phyloP scores from a whole-genome alignment of 2,888 invertebrate species.

The Caenorhabditis sulstoni region DNA sequence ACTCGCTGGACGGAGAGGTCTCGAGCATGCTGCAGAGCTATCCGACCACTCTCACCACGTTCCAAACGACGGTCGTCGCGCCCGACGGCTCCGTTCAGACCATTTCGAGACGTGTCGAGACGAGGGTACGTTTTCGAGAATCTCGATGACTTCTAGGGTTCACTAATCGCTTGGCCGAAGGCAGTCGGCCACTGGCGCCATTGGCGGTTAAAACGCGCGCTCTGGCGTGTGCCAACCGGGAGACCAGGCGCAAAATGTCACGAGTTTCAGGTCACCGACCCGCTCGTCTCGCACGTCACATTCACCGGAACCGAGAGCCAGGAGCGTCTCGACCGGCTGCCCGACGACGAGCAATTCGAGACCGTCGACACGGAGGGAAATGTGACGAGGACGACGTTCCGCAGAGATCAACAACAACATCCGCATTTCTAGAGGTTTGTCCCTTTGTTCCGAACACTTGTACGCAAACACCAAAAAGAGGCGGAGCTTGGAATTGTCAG shows the following conservation, averaged over 20 bases:
- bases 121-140: conserved; percentile 63
- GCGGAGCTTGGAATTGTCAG: too few species aligned
- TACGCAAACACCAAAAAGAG: too few species aligned
- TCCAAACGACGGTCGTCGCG: conserved; percentile 74
- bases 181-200: too few species aligned
- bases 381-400: conserved; percentile 74
- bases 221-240: too few species aligned
- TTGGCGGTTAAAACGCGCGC: too few species aligned
- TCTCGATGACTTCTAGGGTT: too few species aligned
- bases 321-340: conserved; percentile 73
- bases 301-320: conserved; percentile 80
- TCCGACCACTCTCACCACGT: conserved; percentile 79
- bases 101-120: conserved; percentile 79
- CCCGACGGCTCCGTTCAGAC: conserved; percentile 78
- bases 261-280: conserved; percentile 74
- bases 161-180: too few species aligned
- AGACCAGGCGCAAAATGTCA: too few species aligned
- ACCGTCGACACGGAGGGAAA: conserved; percentile 79
- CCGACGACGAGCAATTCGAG: conserved; percentile 75
- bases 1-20: conserved; percentile 76
- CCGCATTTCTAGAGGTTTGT: conserved; percentile 15
- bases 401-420: conserved; percentile 47
- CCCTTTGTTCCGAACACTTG: background rate
- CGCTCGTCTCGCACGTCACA: conserved; percentile 75
- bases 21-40: conserved; percentile 71